Conservation (phyloP, 2,797 vertebrate genomes). For the Manis pentadactyla region DNA sequence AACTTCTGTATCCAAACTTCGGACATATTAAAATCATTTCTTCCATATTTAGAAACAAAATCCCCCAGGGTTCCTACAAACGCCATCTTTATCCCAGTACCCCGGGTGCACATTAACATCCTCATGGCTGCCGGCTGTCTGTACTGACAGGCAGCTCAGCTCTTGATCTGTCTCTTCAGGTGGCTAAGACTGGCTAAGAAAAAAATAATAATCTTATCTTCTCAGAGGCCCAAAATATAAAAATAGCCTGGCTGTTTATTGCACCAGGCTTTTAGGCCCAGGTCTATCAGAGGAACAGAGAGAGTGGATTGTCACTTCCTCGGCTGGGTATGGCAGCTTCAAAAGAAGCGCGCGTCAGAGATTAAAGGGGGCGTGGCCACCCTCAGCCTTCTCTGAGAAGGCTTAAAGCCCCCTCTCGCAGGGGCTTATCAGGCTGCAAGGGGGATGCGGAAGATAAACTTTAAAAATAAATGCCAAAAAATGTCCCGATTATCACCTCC, state of each 20-base stretch:
- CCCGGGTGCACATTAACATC: background rate
- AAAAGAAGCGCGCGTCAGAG: slow-evolving; percentile 77
- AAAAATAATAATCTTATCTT: slow-evolving; percentile 62
- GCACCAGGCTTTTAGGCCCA: slow-evolving; percentile 72
- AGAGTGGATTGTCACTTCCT: slow-evolving; percentile 77
- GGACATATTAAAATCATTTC: slow-evolving; percentile 47
- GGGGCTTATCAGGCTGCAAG: slow-evolving; percentile 80
- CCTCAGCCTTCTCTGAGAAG: slow-evolving; percentile 79
- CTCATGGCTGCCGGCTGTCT: slow-evolving; percentile 49
- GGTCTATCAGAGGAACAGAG: slow-evolving; percentile 57
- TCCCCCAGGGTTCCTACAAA: background rate
- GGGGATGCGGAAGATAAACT: slow-evolving; percentile 84
- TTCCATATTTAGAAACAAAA: slow-evolving; percentile 61
- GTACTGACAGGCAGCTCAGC: background rate
- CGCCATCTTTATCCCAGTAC: background rate
- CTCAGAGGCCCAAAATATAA: slow-evolving; percentile 38
- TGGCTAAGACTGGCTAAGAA: slow-evolving; percentile 55
- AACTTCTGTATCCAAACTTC: background rate
- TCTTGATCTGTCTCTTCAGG: slow-evolving; percentile 60
- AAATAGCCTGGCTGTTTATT: slow-evolving; percentile 66
- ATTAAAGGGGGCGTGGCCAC: slow-evolving; percentile 81
- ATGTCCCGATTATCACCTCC: slow-evolving; percentile 74
- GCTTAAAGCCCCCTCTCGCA: slow-evolving; percentile 80
- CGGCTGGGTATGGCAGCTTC: slow-evolving; percentile 75
- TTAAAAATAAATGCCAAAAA: slow-evolving; percentile 85